These are phyloP conservation scores for Siphlonurus alternatus DNA, from an alignment of 2,888 invertebrate species.

Conservation along the genomic window DNA sequence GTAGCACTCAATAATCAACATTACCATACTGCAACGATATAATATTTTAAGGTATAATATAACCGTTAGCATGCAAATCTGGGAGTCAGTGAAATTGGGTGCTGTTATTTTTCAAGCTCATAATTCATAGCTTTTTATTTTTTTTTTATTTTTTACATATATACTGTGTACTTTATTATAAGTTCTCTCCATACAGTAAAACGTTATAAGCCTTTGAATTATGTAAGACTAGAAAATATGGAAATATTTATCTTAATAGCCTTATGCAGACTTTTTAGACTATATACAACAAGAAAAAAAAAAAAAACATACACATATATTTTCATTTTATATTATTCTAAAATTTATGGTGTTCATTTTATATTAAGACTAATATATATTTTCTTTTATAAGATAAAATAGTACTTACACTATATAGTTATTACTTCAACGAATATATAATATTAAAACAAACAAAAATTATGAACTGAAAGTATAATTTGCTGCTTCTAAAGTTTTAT, in stretches of 20 bases:
- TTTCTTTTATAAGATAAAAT: neutral
- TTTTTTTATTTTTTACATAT: neutral
- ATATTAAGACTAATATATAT: neutral
- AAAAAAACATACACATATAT: neutral
- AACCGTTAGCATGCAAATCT: neutral
- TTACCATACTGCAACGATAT: too few species aligned
- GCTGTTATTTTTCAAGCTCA: neutral
- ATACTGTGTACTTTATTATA: neutral
- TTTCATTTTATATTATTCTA: neutral
- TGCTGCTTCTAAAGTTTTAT: neutral
- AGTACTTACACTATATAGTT: neutral
- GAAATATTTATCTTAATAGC: neutral
- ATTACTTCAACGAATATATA: neutral
- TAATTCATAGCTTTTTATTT: neutral
- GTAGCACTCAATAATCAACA: too few species aligned
- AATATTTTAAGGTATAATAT: too few species aligned
- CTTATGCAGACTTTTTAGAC: neutral
- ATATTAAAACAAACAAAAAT: neutral
- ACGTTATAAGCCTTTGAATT: neutral
- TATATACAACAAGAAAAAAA: too few species aligned
- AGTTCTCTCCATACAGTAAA: neutral
- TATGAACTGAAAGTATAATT: neutral
- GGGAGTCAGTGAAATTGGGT: neutral
- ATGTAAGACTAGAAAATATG: neutral
- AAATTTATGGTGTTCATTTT: neutral